Percentiles rank a stretch among this genome's conserved stretches.
Evolutionary conservation across 2,797 vertebrate genomes (phyloP).

Genomic region (Urosaurus nigricauda): DNA sequence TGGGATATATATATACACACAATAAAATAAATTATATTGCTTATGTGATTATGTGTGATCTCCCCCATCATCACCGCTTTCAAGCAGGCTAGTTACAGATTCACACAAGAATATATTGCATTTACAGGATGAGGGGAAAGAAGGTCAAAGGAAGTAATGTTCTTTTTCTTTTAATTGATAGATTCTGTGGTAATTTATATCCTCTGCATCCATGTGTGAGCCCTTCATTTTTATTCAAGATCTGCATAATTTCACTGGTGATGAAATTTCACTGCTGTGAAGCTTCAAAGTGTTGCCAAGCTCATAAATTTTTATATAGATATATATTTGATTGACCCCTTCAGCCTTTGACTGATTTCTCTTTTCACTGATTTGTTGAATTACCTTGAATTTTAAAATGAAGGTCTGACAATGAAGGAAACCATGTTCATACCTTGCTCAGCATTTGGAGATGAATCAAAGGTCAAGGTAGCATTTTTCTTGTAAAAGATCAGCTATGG

Average conservation of each 20-base stretch:
- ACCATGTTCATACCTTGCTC: conserved; percentile 20
- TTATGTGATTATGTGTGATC: no score
- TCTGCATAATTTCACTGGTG: conserved; percentile 5
- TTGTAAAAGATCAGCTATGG: neutral
- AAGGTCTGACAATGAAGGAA: conserved; percentile 30
- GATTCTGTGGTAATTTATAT: neutral
- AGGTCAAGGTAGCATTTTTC: conserved; percentile 3
- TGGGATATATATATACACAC: no score
- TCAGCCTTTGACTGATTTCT: neutral
- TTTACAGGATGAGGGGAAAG: neutral
- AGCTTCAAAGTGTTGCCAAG: conserved; percentile 39
- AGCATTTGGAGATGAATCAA: conserved; percentile 26
- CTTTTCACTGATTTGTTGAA: conserved; percentile 25
- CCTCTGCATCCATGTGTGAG: neutral
- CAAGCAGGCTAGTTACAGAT: no score
- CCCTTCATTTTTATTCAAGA: conserved; percentile 6
- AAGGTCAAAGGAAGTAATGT: no score
- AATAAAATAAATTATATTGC: no score
- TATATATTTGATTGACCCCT: conserved; percentile 42
- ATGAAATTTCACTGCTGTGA: conserved; percentile 9
- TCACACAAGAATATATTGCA: neutral
- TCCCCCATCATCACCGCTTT: neutral
- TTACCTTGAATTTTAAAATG: conserved; percentile 36
- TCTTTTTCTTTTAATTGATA: neutral
- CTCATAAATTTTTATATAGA: conserved; percentile 39